A percentile compares a stretch with the other conserved stretches of the same genome.
Conservation (phyloP, 2,888 invertebrate species). For the Aelia acuminata region DNA sequence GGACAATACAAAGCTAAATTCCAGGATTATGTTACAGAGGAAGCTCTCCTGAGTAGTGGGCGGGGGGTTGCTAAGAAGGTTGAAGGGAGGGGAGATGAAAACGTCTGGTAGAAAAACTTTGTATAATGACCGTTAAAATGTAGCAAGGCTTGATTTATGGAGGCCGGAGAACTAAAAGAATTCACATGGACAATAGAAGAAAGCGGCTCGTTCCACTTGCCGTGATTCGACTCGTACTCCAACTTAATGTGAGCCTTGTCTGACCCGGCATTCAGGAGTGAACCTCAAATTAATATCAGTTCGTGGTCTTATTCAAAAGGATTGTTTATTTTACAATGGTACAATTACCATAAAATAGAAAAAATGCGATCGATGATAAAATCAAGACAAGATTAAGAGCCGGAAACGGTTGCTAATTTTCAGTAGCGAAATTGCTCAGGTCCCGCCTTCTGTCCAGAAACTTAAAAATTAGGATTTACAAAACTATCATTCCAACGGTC, state of each 20-base stretch:
- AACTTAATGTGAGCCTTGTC: neutral
- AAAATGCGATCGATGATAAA: no score
- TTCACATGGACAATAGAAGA: neutral
- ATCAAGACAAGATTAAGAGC: no score
- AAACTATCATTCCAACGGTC: no score
- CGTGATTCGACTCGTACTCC: neutral
- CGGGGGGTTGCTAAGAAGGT: no score
- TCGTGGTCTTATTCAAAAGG: no score
- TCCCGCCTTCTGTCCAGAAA: no score
- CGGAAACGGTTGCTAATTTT: no score
- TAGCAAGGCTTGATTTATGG: constrained; percentile 15
- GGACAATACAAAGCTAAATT: constrained; percentile 31
- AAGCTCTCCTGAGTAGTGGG: neutral
- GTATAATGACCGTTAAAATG: constrained; percentile 28
- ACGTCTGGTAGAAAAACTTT: constrained; percentile 15
- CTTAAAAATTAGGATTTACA: no score
- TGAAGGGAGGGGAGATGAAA: neutral
- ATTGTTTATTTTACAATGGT: no score
- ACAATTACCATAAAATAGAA: no score
- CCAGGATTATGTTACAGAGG: constrained; percentile 34
- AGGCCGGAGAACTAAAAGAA: neutral
- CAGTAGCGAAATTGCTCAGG: no score
- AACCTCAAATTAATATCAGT: neutral
- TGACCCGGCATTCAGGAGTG: neutral
- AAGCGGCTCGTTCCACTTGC: neutral